phyloP scores from a whole-genome alignment of 2,797 vertebrate species.

The Arctocebus calabarensis region DNA sequence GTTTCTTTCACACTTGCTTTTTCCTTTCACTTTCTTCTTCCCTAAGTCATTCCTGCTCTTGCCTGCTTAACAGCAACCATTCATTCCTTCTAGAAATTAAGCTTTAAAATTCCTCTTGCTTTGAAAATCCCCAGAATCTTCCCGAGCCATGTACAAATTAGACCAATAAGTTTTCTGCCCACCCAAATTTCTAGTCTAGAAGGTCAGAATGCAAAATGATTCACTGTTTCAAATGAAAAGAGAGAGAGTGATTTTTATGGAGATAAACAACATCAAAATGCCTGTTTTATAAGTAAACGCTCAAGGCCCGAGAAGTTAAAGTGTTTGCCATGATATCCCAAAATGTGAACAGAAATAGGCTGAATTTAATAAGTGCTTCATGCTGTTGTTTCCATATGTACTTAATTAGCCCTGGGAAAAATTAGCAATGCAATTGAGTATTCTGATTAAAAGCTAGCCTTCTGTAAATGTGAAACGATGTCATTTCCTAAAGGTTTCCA shows the following conservation, averaged over 20 bases:
- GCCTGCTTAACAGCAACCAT: neutral
- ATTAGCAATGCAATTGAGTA: constrained; percentile 75
- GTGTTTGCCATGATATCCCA: neutral
- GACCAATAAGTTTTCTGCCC: neutral
- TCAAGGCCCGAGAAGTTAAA: neutral
- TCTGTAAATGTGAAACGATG: constrained; percentile 71
- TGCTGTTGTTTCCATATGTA: constrained; percentile 80
- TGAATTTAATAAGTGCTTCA: constrained; percentile 71
- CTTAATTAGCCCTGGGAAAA: constrained; percentile 78
- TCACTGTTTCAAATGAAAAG: neutral
- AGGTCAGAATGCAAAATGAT: neutral
- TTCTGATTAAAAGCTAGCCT: constrained; percentile 78
- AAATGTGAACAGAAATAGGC: constrained; percentile 61
- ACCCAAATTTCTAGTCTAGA: neutral
- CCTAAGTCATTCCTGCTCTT: neutral
- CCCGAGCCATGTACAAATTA: neutral
- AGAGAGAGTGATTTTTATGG: neutral
- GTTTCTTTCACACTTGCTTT: neutral
- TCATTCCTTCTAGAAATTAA: neutral
- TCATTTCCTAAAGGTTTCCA: constrained; percentile 65
- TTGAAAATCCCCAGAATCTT: constrained; percentile 17
- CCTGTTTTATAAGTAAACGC: constrained; percentile 35
- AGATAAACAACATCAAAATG: neutral
- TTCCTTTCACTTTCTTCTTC: neutral
- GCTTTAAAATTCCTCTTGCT: constrained; percentile 30